Evolutionary conservation across 2,888 invertebrate genomes (phyloP).

Genomic region (Caenorhabditis imperialis): DNA sequence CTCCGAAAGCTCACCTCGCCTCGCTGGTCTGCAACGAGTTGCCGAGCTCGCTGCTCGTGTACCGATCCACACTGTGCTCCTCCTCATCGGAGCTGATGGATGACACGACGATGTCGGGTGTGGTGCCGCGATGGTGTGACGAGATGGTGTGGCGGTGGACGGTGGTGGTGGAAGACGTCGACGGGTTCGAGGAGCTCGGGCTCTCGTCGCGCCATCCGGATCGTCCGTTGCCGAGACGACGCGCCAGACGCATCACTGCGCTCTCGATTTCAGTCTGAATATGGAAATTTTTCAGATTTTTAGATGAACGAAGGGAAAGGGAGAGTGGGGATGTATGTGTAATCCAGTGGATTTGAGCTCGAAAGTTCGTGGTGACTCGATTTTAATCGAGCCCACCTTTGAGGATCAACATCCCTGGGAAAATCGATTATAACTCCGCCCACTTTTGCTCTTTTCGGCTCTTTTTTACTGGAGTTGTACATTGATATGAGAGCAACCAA

Average conservation of each 20-base stretch:
- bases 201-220: conserved; percentile 53
- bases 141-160: conserved; percentile 48
- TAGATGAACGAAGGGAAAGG: not conserved
- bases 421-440: not conserved
- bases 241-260: conserved; percentile 74
- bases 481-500: too few relatives aligned
- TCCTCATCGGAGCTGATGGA: conserved; percentile 75
- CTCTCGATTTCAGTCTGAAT: conserved; percentile 73
- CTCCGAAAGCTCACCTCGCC: conserved; percentile 63
- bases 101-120: conserved; percentile 74
- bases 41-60: conserved; percentile 60
- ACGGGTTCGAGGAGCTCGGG: conserved; percentile 23
- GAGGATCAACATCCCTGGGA: too few relatives aligned
- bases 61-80: conserved; percentile 55
- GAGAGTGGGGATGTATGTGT: conserved; percentile 11
- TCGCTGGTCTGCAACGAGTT: conserved; percentile 62
- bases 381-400: too few relatives aligned
- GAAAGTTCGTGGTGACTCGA: too few relatives aligned
- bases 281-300: conserved; percentile 31
- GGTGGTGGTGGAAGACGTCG: conserved; percentile 23
- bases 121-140: conserved; percentile 54
- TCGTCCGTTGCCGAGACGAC: conserved; percentile 68
- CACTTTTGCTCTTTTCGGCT: too few relatives aligned
- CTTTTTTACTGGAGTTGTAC: too few relatives aligned
- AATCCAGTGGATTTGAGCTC: conserved; percentile 27